Evolutionary conservation across 1,140 invertebrate genomes (phyloP), one percentile per base, ranked within the genome.

Genomic region (Drosophila teissieri): DNA sequence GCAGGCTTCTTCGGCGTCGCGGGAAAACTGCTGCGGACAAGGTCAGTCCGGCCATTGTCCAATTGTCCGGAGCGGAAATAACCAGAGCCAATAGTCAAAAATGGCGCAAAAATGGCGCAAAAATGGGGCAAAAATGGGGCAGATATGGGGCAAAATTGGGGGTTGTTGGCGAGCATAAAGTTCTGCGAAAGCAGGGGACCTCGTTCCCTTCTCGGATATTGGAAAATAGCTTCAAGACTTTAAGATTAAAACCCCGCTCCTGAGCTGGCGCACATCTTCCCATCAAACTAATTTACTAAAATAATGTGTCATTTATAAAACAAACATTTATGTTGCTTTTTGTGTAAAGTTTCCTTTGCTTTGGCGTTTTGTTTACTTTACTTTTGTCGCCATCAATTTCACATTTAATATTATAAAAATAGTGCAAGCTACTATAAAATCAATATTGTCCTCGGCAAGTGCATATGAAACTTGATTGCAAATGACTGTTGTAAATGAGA

Each of bases 41-140:
- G 83, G 79, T 79, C 83, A 76, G 15, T 4, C 22, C 36, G 22
- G 44, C 45, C 73, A 73, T 65, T 84, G 72, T 68, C 55, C 77
- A 36, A 69, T 65, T 77, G 72, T 73, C 55, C 77, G 17, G 54
- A 17, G 61, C 58, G 45, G 48, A 61, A 76, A 40, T 54, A 57
- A 48, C 8, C 31, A 64, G 48, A 27, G 51, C 64, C 69, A 58
- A 60, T 56, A 45, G 63, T 27, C 65, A 54, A 37, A 37, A 15
- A 46, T 4, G 19, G 17, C 8, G 31, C 31, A 31, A 31, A 31
- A 31, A 31, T 31, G 31, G 27, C 1, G 31, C 31, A 31, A 10
- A 31, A 31, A 31, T 31, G 31, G 31, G 27, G 27, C 6, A 27
- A 6, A 6, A 27, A 2, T 19, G 19, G 19, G 2, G 31, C 31